Evolutionary conservation across 2,888 invertebrate species (phyloP).

Genomic region (Melieria picta): DNA sequence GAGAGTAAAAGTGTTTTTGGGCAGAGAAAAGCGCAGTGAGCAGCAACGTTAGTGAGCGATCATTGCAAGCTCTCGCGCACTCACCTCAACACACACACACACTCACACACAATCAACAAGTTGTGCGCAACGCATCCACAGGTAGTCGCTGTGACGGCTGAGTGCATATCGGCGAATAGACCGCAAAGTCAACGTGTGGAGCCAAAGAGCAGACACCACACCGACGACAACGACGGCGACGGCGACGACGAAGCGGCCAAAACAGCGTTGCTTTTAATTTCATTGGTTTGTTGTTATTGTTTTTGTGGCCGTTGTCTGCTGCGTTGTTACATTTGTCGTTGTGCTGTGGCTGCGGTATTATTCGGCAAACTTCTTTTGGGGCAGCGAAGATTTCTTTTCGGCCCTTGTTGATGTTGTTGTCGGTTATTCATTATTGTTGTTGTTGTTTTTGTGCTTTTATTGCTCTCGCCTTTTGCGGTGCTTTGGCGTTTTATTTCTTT

Average conservation of each 20-base stretch:
- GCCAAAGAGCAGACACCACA: slow-evolving; percentile 30
- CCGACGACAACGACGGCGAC: slow-evolving; percentile 9
- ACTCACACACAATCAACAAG: slow-evolving; percentile 21
- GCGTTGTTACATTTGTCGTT: slow-evolving; percentile 39
- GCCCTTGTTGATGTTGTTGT: not conserved
- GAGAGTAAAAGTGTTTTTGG: slow-evolving; percentile 59
- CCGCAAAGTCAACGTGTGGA: not conserved
- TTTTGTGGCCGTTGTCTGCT: slow-evolving; percentile 34
- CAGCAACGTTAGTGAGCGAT: not conserved
- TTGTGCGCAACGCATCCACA: slow-evolving; percentile 52
- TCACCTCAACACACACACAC: not conserved
- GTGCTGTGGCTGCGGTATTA: slow-evolving; percentile 47
- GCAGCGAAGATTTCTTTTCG: slow-evolving; percentile 27
- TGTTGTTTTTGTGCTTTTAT: slow-evolving; percentile 38
- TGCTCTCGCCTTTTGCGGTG: slow-evolving; percentile 1
- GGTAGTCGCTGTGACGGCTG: slow-evolving; percentile 51
- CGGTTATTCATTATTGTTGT: not conserved
- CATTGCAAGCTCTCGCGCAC: not conserved
- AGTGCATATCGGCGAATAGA: not conserved
- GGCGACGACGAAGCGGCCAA: slow-evolving; percentile 32
- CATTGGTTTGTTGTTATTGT: slow-evolving; percentile 19
- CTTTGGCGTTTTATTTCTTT: slow-evolving; percentile 16
- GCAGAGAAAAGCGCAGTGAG: not conserved
- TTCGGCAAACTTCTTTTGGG: slow-evolving; percentile 36
- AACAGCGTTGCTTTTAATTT: slow-evolving; percentile 43